Conservation (phyloP, 2,888 invertebrate genomes). For the Spodoptera picta region DNA sequence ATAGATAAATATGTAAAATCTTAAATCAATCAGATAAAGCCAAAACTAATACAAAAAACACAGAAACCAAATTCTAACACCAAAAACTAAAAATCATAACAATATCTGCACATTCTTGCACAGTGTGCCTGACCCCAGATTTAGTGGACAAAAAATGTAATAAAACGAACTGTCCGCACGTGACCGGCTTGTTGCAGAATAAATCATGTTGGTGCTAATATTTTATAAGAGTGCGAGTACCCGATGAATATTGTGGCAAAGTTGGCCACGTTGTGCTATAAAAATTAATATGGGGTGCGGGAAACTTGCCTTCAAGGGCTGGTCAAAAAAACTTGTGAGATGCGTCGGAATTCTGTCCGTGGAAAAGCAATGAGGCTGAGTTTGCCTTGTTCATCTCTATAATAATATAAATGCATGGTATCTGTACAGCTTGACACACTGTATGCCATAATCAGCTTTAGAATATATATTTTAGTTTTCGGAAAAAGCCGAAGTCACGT, state of each 20-base stretch:
- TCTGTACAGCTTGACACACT: no score
- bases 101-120: constrained; percentile 45
- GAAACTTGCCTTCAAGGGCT: constrained; percentile 41
- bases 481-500: no score
- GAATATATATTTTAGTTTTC: no score
- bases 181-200: constrained; percentile 70
- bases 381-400: no score
- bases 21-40: no score
- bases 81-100: constrained; percentile 37
- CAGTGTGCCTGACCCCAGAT: constrained; percentile 57
- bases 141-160: constrained; percentile 77
- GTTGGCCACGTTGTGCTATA: constrained; percentile 69
- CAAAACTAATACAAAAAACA: not conserved
- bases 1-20: no score
- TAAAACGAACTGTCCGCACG: constrained; percentile 80
- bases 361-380: no score
- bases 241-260: constrained; percentile 66
- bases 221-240: constrained; percentile 71
- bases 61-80: not conserved
- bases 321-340: constrained; percentile 9
- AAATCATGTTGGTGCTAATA: constrained; percentile 80
- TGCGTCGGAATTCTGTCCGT: no score
- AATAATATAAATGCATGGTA: no score
- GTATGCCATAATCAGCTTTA: no score
- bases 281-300: constrained; percentile 77